Evolutionary conservation across 2,888 invertebrate genomes (phyloP), one percentile per base, ranked within the genome.

Genomic region (Rhamnusium bicolor): DNA sequence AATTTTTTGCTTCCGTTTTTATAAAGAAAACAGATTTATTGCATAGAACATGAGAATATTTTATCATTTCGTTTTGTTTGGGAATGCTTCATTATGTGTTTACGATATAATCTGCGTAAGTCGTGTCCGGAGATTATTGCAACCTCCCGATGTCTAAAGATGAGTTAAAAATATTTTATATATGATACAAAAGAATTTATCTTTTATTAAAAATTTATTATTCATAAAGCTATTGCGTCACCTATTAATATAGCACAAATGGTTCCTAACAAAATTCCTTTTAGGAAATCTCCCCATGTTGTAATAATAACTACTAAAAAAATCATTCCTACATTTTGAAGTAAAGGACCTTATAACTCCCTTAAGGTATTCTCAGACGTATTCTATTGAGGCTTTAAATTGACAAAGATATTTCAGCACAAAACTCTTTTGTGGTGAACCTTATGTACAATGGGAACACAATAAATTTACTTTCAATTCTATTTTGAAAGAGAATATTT

Each of bases 281-380:
- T 40, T 40, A 5, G 12, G 40, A n/a, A 40, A n/a, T 40, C 40
- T 40, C 32, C 4, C 40, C 40, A 40, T 10, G 3, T 40, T n/a
- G 40, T 12, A n/a, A 40, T 10, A 40, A 40, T 40, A 40, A 40
- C 40, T 4, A n/a, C 40, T 10, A n/a, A 40, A 40, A 40, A 51
- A 51, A 18, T 18, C 51, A 51, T 51, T 51, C 16, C 19, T 21
- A 51, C 18, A 19, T 21, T 51, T 51, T 16, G 19, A 19, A 19
- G 54, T 24, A 21, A n/a, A 21, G n/a, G 24, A 21, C 21, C 40
- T 40, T n/a, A 54, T 24, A 19, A 24, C 24, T 14, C 54, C 21
- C n/a, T 21, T 54, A 19, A 54, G 54, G n/a, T 16, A 54, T 54
- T 21, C 54, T 54, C 54, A 12, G n/a, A n/a, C n/a, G 54, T 54